A percentile compares a stretch with the other conserved stretches of the same genome.
Conservation (phyloP, 2,888 invertebrate species). For the Drosophila demipolita region DNA sequence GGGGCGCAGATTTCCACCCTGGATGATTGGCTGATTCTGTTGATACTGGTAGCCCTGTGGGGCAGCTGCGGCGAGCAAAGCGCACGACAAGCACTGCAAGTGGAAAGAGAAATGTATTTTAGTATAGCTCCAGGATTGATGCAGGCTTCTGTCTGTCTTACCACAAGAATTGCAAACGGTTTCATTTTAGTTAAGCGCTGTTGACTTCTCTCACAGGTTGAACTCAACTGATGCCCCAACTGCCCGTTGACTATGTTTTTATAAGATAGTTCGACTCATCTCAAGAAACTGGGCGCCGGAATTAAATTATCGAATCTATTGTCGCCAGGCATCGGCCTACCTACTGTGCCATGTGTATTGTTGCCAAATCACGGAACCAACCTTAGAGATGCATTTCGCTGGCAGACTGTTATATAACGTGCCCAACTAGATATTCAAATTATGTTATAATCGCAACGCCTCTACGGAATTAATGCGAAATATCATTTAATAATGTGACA, state of each 20-base stretch:
- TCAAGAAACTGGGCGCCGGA: conserved; percentile 42
- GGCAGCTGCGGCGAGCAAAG: conserved; percentile 54
- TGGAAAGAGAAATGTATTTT: conserved; percentile 1
- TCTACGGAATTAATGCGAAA: conserved; percentile 67
- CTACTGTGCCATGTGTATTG: conserved; percentile 15
- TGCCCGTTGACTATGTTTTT: conserved; percentile 62
- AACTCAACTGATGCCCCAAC: conserved; percentile 64
- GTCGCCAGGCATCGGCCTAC: conserved; percentile 43
- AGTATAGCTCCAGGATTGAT: not conserved
- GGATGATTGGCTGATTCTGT: conserved; percentile 42
- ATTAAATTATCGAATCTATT: conserved; percentile 68
- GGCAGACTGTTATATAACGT: conserved; percentile 61
- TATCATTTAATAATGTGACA: conserved; percentile 66
- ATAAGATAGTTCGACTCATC: conserved; percentile 53
- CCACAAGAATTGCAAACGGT: conserved; percentile 67
- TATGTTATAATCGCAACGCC: conserved; percentile 56
- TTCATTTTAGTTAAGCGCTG: conserved; percentile 63
- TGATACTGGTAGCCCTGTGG: conserved; percentile 77
- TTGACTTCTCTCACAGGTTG: conserved; percentile 35
- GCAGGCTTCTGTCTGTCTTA: conserved; percentile 43
- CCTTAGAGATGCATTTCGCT: conserved; percentile 63
- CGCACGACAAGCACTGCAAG: conserved; percentile 65
- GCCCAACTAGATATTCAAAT: conserved; percentile 55
- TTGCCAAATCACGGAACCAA: conserved; percentile 77
- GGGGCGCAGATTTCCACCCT: conserved; percentile 66